phyloP scores from a whole-genome alignment of 2,888 invertebrate genomes.

The Cephus pulcher region DNA sequence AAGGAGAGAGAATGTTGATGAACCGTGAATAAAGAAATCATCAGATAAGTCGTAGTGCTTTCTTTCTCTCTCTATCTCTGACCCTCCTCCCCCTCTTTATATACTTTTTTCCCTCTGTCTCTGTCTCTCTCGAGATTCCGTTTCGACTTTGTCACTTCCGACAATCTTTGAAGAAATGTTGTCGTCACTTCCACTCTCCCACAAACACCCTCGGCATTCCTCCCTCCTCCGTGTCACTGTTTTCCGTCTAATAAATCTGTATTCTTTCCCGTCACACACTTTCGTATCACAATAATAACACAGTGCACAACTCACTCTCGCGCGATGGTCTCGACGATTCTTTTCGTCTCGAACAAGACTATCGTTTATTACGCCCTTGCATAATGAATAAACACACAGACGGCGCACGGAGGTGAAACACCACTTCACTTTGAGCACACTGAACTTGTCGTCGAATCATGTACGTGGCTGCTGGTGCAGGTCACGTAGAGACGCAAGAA shows the following conservation, averaged over 20 bases:
- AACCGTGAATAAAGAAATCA: neutral
- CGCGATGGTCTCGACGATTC: neutral
- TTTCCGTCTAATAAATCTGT: neutral
- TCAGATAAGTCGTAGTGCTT: neutral
- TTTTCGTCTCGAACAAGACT: neutral
- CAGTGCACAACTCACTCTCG: neutral
- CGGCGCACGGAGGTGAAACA: neutral
- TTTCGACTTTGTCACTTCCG: neutral
- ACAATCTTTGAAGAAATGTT: neutral
- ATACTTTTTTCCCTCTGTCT: neutral
- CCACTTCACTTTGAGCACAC: neutral
- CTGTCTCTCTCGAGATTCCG: neutral
- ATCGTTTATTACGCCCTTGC: neutral
- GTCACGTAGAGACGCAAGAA: neutral
- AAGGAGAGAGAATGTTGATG: neutral
- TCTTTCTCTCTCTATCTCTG: neutral
- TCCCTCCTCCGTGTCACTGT: neutral
- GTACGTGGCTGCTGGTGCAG: neutral
- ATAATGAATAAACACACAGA: neutral
- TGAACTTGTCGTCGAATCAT: neutral
- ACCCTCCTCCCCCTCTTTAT: neutral
- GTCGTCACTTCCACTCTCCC: neutral
- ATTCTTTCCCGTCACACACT: neutral
- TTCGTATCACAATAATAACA: neutral
- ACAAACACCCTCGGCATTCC: neutral